Percentiles rank a stretch among this genome's conserved stretches.
These are phyloP conservation scores for Samia ricini DNA, from an alignment of 1,140 invertebrate species.

Conservation along the genomic window DNA sequence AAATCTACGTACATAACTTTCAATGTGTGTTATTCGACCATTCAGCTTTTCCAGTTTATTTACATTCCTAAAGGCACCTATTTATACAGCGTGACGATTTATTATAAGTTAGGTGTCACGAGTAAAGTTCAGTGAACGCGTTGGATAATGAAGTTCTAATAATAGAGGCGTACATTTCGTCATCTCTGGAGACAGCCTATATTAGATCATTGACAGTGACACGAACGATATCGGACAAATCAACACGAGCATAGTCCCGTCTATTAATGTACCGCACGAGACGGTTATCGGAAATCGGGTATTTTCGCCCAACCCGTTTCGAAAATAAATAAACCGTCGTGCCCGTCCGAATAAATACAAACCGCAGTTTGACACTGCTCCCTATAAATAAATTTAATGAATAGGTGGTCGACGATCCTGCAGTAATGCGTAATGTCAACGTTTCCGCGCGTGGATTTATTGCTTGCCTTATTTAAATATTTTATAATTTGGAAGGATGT, in stretches of 20 bases:
- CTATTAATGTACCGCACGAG: conserved; percentile 48
- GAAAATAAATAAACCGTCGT: conserved; percentile 68
- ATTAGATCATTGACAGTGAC: conserved; percentile 52
- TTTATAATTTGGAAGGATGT: conserved; percentile 53
- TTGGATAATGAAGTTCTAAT: conserved; percentile 56
- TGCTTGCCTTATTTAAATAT: conserved; percentile 61
- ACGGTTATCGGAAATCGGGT: conserved; percentile 58
- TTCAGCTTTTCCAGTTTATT: not conserved
- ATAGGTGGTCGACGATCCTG: conserved; percentile 62
- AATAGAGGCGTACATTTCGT: conserved; percentile 56
- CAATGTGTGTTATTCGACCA: not conserved
- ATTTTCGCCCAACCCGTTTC: conserved; percentile 67
- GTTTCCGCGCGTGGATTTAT: conserved; percentile 59
- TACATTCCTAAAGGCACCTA: not conserved
- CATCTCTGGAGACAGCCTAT: conserved; percentile 41
- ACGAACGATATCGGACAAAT: conserved; percentile 44
- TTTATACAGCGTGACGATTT: not conserved
- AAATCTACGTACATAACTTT: not conserved
- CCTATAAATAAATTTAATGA: conserved; percentile 75
- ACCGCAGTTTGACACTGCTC: conserved; percentile 64
- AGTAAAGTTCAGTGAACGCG: conserved; percentile 47
- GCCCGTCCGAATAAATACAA: conserved; percentile 67
- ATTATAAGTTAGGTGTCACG: not conserved
- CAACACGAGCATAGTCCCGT: conserved; percentile 28
- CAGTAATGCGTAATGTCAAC: conserved; percentile 66